Evolutionary conservation across 2,113 vertebrate genomes (phyloP), one percentile per base, ranked within the genome.

Genomic region (Lycocorax pyrrhopterus): DNA sequence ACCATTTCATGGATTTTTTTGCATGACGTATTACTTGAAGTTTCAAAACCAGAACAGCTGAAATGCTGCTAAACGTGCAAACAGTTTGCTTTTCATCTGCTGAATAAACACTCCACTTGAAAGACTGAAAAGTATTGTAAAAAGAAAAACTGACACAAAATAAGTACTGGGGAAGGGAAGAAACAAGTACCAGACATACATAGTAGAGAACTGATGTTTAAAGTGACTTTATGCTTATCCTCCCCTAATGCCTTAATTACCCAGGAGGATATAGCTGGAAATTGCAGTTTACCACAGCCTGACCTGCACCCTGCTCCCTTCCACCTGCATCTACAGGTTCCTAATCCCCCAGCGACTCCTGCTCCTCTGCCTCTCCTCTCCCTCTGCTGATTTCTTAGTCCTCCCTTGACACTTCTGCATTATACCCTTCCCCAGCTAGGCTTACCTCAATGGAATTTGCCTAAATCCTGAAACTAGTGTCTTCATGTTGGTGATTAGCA

Each of bases 321-420:
- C 73, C 66, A 68, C 21, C 62, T 43, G n/a, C 59, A 86, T 17
- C 35, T 32, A 17, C 5, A 7, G 35, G 33, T 29, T 33, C 81
- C 77, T 18, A 32, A 75, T 20, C 22, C 43, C 23, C 9, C 59
- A 43, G 2, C 3, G 60, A 47, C 29, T 23, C 44, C 71, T 17
- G 53, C 47, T 77, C 46, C 80, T 51, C 66, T n/a, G 3, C n/a
- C 3, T 8, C 35, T 55, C 60, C 66, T 64, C 52, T 69, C 6
- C 66, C 37, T 58, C 46, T 72, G 25, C 33, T 88, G 16, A 52
- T 51, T 84, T 47, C 73, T 55, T 18, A 20, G 5, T 47, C 63
- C 51, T 69, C 12, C 35, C 22, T 44, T 5, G 0, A 46, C 12
- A 30, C 46, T 77, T 52, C 26, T 1, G 0, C 1, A 0, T 30